These are phyloP conservation scores for Cyclina sinensis DNA, from an alignment of 1,140 invertebrate genomes.

Conservation along the genomic window DNA sequence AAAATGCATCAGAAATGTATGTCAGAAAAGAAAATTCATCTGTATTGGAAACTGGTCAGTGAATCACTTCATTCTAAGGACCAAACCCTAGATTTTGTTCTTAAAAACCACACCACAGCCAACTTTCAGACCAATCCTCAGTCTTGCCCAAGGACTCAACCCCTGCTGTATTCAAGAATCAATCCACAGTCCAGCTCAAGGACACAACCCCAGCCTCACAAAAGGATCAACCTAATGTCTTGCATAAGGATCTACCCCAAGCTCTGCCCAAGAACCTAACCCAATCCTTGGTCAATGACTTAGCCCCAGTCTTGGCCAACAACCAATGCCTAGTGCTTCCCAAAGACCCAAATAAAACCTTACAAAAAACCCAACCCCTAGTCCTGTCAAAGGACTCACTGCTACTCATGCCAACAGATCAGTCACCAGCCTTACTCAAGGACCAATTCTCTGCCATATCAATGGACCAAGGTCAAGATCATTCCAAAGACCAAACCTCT, in stretches of 20 bases:
- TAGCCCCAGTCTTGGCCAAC: too few species aligned
- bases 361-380: not conserved
- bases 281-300: too few species aligned
- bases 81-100: not conserved
- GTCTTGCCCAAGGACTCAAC: too few species aligned
- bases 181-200: too few species aligned
- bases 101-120: too few species aligned
- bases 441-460: not conserved
- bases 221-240: too few species aligned
- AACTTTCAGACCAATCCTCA: too few species aligned
- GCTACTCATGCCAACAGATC: not conserved
- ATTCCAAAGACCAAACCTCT: not conserved
- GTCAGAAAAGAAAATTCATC: not conserved
- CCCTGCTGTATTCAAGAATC: too few species aligned
- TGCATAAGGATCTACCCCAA: too few species aligned
- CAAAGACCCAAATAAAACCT: not conserved
- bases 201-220: too few species aligned
- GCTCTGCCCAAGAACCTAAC: too few species aligned
- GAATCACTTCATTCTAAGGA: not conserved
- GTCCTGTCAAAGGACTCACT: not conserved
- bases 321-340: too few species aligned
- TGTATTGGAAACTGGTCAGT: not conserved
- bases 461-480: not conserved
- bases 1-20: slow-evolving; percentile 2
- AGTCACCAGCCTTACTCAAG: not conserved